Evolutionary conservation across 2,797 vertebrate species (phyloP).

Genomic region (Arnoldichthys spilopterus): DNA sequence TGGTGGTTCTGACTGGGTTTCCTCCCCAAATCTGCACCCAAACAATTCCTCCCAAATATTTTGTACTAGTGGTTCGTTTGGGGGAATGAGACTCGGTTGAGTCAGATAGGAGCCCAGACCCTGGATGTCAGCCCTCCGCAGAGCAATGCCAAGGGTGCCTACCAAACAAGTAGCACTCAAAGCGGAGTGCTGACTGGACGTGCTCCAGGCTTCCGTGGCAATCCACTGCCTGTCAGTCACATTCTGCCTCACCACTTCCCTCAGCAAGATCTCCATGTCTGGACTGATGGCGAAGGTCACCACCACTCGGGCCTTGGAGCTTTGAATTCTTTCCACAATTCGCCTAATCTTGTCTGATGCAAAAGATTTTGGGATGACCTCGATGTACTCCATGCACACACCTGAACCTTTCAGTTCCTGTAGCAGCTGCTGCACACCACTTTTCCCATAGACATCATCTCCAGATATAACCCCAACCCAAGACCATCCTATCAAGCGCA

Average conservation of each 20-base stretch:
- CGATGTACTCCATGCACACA: constrained; percentile 62
- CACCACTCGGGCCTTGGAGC: constrained; percentile 62
- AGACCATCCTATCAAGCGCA: constrained; percentile 63
- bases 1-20: constrained; percentile 6
- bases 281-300: constrained; percentile 62
- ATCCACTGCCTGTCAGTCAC: constrained; percentile 69
- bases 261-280: constrained; percentile 59
- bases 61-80: constrained; percentile 58
- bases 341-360: constrained; percentile 46
- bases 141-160: constrained; percentile 65
- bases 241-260: constrained; percentile 62
- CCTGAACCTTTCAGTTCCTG: constrained; percentile 59
- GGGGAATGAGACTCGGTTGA: constrained; percentile 39
- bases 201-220: constrained; percentile 66
- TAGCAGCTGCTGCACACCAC: constrained; percentile 62
- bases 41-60: constrained; percentile 67
- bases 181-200: constrained; percentile 50
- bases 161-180: constrained; percentile 50
- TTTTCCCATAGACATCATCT: constrained; percentile 67
- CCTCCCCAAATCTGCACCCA: constrained; percentile 56
- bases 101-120: constrained; percentile 63
- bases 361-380: constrained; percentile 64
- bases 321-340: constrained; percentile 62
- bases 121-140: constrained; percentile 57
- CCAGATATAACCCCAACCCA: constrained; percentile 66